Base-by-base conservation (phyloP, 2,888 invertebrate species). In the Panopea generosa region DNA sequence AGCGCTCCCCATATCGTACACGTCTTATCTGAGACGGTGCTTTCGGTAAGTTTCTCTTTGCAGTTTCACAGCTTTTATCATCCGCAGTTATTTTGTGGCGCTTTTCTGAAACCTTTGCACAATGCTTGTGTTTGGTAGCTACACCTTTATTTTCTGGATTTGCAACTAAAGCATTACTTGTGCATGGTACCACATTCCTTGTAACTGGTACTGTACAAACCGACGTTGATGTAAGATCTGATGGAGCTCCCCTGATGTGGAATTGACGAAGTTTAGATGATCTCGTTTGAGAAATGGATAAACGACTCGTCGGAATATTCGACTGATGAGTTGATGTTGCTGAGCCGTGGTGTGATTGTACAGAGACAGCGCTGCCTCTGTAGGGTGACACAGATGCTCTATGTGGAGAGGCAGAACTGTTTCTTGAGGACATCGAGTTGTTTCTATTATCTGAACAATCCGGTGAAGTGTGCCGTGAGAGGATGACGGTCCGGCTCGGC, bases 1-100 rank as follows among this genome's bases (percentile, higher is more conserved):
- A 59, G 57, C 65, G 71, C 50, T 72, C 66, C 26, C 79, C 79
- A 55, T 66, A 73, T 29, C 57, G 60, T 0, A 80, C 43, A 22
- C 49, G 69, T 24, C 79, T 59, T 4, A 61, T 43, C 43, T 76
- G 50, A 22, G 49, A 24, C 4, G 79, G 79, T 16, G 79, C 66
- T 40, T 22, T 56, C 1, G 79, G 79, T 11, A 80, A 52, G 49
- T 75, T 71, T 33, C 79, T 60, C 11, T 72, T 74, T 9, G 47
- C 16, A 6, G 11, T 29, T 9, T 6, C 40, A 18, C 45, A 24
- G 11, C 26, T 33, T n/a, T 45, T 57, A 11, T 47, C 56, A 45
- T 4, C 45, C 16, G 3, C 45, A 9, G 45, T n/a, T 3, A 4
- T 6, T 4, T 33, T 33, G 4, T 33, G 33, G 4, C 4, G 11